Conservation (phyloP, 2,797 vertebrate species). For the Acipenser ruthenus region DNA sequence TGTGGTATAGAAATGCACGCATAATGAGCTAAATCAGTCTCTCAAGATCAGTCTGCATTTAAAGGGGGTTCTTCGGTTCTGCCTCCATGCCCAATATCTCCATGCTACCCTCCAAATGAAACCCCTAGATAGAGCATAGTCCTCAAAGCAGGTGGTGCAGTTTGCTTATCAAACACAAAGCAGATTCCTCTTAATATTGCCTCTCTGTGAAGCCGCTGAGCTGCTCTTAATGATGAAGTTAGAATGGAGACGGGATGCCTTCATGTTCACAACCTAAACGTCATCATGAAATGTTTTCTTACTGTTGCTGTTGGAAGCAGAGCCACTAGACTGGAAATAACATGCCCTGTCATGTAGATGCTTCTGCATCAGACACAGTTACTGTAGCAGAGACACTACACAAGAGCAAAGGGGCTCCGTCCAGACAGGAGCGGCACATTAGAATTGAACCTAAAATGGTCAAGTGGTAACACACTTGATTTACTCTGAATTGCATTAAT, state of each 20-base stretch:
- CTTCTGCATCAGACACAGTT: constrained; percentile 1
- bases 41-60: too few relatives aligned
- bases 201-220: not conserved
- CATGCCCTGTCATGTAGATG: not conserved
- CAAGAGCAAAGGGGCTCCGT: not conserved
- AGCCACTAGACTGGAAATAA: constrained; percentile 10
- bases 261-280: not conserved
- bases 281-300: not conserved
- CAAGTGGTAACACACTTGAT: too few relatives aligned
- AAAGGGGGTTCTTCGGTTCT: too few relatives aligned
- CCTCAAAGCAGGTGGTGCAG: not conserved
- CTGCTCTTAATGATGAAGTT: not conserved
- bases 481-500: too few relatives aligned
- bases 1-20: too few relatives aligned
- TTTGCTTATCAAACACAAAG: not conserved
- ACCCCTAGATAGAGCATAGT: too few relatives aligned
- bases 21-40: too few relatives aligned
- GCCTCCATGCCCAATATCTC: too few relatives aligned
- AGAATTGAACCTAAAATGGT: too few relatives aligned
- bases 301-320: not conserved
- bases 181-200: not conserved
- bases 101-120: too few relatives aligned
- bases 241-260: not conserved
- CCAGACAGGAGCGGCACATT: too few relatives aligned
- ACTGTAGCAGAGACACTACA: not conserved